A percentile compares a stretch with the other conserved stretches of the same genome.
Evolutionary conservation across 2,888 invertebrate genomes (phyloP).

Genomic region (Chrysolina oricalcia): DNA sequence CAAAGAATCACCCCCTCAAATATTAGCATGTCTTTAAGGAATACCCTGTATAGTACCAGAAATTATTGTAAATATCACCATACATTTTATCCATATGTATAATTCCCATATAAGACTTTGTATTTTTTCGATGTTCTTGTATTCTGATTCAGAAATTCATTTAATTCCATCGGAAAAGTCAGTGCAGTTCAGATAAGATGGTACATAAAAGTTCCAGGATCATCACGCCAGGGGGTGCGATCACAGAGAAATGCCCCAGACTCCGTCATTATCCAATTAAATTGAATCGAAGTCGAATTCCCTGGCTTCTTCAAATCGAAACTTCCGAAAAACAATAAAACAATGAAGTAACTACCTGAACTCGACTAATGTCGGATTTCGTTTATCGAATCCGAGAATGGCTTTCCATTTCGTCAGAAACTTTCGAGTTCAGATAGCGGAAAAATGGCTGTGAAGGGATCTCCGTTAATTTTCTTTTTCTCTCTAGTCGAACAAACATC

Average conservation of each 20-base stretch:
- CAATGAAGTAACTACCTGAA: slow-evolving; percentile 26
- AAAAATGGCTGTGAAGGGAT: slow-evolving; percentile 48
- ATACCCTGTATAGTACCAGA: too few species aligned
- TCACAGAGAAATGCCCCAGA: neutral
- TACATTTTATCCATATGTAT: too few species aligned
- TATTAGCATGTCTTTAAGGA: too few species aligned
- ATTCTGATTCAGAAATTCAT: too few species aligned
- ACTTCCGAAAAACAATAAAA: slow-evolving; percentile 23
- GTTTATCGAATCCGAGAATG: slow-evolving; percentile 15
- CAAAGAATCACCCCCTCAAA: too few species aligned
- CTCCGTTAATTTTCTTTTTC: slow-evolving; percentile 50
- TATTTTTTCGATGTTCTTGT: too few species aligned
- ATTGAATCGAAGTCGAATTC: neutral
- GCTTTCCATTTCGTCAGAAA: slow-evolving; percentile 23
- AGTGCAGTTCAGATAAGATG: too few species aligned
- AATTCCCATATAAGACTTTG: too few species aligned
- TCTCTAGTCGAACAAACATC: slow-evolving; percentile 33
- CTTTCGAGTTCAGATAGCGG: slow-evolving; percentile 19
- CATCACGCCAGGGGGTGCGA: too few species aligned
- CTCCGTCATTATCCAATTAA: slow-evolving; percentile 17
- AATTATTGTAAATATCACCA: too few species aligned
- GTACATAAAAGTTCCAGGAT: too few species aligned
- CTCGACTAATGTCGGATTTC: slow-evolving; percentile 18
- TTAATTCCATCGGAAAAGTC: too few species aligned
- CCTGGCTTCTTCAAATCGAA: neutral